A percentile compares a stretch with the other conserved stretches of the same genome.
These are phyloP conservation scores for human DNA, from an alignment of 2,113 vertebrate species.

Conservation along the genomic window GRCh38 chr15:62655001-62655500, in stretches of 20 bases:
- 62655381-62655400: background rate
- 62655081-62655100: constrained; percentile 37
- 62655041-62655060: constrained; percentile 29
- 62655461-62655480: background rate
- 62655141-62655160: constrained; percentile 27
- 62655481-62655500: background rate
- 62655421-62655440: fast-evolving
- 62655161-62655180: background rate
- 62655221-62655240: background rate
- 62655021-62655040: background rate
- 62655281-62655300: background rate
- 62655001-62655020: background rate
- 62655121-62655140: constrained; percentile 13
- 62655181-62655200: background rate
- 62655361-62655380: background rate
- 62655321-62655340: background rate
- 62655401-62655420: background rate
- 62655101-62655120: constrained; percentile 12
- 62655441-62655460: background rate
- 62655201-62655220: background rate
- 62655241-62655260: background rate
- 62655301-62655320: background rate
- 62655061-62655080: background rate
- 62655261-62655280: background rate
- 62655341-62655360: background rate